Base-by-base conservation (phyloP, 2,888 invertebrate species). In the Drosophila subquinaria region DNA sequence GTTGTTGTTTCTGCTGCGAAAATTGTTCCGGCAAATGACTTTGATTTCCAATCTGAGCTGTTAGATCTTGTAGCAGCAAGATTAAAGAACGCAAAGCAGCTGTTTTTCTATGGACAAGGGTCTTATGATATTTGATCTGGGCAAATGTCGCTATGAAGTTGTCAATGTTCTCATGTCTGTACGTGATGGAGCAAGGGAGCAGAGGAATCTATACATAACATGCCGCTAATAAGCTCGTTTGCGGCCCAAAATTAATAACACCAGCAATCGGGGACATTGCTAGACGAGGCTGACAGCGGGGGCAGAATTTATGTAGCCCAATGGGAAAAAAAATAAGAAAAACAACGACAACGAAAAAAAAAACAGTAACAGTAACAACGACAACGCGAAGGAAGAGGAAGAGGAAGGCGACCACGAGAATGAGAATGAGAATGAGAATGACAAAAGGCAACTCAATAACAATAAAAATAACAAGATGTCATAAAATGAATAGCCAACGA, bases 381-480 rank as follows among this genome's bases (percentile, higher is more conserved):
- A 43, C 61, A 45, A 55, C 36, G 35, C 45, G 40, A 65, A 23
- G 4, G 10, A 60, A n/a, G 10, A 0, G 3, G 63, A 27, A 27
- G 27, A 17, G 5, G 43, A 36, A n/a, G 36, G 13, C 43, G 17
- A 51, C 52, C 43, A 61, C 40, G 60, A 10, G 42, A 38, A 57
- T 61, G 60, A 9, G 42, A 38, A 57, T 61, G 60, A 10, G 42
- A 38, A 57, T 61, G 60, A 9, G 42, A 38, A 57, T 61, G 73
- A 82, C 84, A 88, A 86, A 79, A 88, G 76, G 76, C 88, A 88
- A 90, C 90, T 88, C 88, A 88, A 89, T 84, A 85, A 89, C 82
- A 84, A 84, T 84, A 85, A 88, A 84, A 84, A 85, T 84, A 84
- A 84, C 90, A 84, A 84, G 90, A 90, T 88, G 88, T 88, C 83